These are phyloP conservation scores for Rallus crepitans DNA, from an alignment of 2,797 vertebrate species.

Conservation along the genomic window DNA sequence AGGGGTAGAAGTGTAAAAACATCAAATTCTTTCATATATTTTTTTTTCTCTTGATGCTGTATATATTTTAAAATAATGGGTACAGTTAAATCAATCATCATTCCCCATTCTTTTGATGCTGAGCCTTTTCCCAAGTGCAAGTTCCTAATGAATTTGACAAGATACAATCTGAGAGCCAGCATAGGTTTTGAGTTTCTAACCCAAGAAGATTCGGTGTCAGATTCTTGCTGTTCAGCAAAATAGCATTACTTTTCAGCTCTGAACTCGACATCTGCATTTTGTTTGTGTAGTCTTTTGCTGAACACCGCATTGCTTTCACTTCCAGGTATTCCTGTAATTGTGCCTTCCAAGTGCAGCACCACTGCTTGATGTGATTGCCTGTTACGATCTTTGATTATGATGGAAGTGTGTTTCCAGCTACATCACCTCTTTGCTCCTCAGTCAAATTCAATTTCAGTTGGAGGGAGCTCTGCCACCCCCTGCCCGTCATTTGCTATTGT, in stretches of 20 bases:
- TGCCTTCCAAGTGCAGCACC: neutral
- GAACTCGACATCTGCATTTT: neutral
- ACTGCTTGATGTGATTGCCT: neutral
- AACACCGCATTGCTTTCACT: neutral
- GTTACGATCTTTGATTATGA: neutral
- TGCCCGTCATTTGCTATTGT: neutral
- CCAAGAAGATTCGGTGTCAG: neutral
- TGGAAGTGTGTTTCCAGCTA: slow-evolving; percentile 15
- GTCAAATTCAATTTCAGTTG: neutral
- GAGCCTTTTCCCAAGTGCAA: neutral
- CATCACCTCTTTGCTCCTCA: neutral
- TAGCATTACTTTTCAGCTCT: neutral
- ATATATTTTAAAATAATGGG: neutral
- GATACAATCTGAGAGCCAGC: neutral
- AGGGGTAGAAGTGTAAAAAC: neutral
- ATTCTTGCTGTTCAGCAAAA: neutral
- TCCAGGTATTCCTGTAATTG: slow-evolving; percentile 10
- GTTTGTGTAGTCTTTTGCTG: neutral
- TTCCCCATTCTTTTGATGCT: neutral
- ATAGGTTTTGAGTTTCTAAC: neutral
- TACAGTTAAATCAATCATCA: neutral
- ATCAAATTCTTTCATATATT: neutral
- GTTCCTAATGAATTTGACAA: neutral
- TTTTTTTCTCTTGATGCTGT: neutral
- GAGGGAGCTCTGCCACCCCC: neutral